Evolutionary conservation across 2,797 vertebrate genomes (phyloP), one percentile per base, ranked within the genome.

Genomic region (Sphenodon punctatus): DNA sequence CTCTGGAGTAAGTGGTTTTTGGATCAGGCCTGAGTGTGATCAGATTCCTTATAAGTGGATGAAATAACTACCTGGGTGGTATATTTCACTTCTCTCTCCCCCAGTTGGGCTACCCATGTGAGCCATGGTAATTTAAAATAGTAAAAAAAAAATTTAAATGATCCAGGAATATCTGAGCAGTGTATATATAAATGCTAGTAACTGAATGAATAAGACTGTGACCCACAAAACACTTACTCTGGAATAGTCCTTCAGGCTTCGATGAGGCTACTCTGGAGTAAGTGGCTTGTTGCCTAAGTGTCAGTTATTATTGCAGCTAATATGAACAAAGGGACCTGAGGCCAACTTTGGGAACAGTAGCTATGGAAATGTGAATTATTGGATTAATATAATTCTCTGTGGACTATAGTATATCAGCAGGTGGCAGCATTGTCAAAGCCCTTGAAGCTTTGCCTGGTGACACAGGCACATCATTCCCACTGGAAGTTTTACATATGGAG

Each of bases 391-490:
- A 23, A 23, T 19, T 19, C 30, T 30, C 41, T 0, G 10, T 2
- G 5, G 42, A 19, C 4, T 12, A 6, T 0, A 25, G 72, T 10
- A 0, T 39, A 80, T 94, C 98, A 96, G 97, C 95, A 98, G 98
- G 96, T 97, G 98, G 98, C 97, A 98, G 97, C 97, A 97, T 96
- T 95, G 96, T 89, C 97, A 95, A 96, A 92, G 95, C 86, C 94
- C 94, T 94, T 90, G 86, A 88, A 72, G 89, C 73, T 86, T 30
- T 0, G 20, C 17, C 41, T 1, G 59, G 84, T 87, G 87, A 90
- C 90, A 87, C 92, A 95, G 86, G 87, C 41, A 13, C 72, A 23
- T 20, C 90, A 53, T 80, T 94, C 93, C 91, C 64, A 55, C 89
- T 3, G 23, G 85, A 85, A 95, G 93, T 92, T 94, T 95, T 91